Conservation (phyloP, 2,113 vertebrate genomes). For the Eulacestoma nigropectus region DNA sequence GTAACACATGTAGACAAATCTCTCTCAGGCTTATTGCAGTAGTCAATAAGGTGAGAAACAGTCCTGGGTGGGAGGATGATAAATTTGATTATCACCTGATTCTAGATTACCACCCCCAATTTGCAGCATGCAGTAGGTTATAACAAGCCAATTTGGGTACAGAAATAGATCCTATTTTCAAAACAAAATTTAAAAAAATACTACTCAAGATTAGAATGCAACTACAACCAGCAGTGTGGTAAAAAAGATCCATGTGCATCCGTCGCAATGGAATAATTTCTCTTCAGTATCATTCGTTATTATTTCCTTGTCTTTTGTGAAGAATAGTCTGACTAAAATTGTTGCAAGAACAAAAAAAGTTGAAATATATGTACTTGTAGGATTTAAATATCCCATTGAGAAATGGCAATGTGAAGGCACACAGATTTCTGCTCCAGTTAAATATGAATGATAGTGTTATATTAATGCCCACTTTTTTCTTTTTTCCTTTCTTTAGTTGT, state of each 20-base stretch:
- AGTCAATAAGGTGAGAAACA: background rate
- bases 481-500: conserved; percentile 72
- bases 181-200: background rate
- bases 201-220: rapidly evolving
- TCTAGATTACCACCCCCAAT: background rate
- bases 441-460: background rate
- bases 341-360: background rate
- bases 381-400: background rate
- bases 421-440: background rate
- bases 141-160: background rate
- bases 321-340: background rate
- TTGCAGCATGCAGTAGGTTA: background rate
- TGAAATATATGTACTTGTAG: background rate
- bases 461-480: background rate
- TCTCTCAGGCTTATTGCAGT: background rate
- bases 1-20: background rate
- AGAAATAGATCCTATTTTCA: background rate
- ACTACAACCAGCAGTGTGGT: background rate
- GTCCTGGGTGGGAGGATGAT: background rate
- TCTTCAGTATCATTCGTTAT: background rate
- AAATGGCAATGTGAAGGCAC: background rate
- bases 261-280: background rate
- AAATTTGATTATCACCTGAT: background rate
- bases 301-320: background rate
- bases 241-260: background rate